A percentile compares a stretch with the other conserved stretches of the same genome.
Evolutionary conservation across 2,888 invertebrate genomes (phyloP).

Genomic region (Apodemia mormo): DNA sequence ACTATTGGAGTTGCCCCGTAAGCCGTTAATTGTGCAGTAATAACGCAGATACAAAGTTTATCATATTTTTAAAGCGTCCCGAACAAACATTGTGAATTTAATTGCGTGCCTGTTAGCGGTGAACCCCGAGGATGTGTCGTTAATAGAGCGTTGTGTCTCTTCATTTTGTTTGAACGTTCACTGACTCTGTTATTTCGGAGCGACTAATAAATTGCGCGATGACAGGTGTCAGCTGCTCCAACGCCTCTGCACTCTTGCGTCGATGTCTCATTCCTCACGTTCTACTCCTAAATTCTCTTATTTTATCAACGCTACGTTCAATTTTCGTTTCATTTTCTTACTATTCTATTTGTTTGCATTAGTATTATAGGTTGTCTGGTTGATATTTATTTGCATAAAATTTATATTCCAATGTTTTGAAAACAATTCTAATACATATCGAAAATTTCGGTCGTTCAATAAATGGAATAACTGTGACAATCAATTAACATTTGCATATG

Average conservation of each 20-base stretch:
- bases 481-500: too few relatives aligned
- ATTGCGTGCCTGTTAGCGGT: conserved; percentile 63
- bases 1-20: not conserved
- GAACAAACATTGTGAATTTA: conserved; percentile 55
- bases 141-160: conserved; percentile 77
- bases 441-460: too few relatives aligned
- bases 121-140: conserved; percentile 68
- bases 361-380: conserved; percentile 54
- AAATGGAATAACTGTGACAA: too few relatives aligned
- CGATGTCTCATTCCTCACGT: conserved; percentile 81
- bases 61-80: conserved; percentile 33
- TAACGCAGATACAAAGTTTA: conserved; percentile 35
- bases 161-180: conserved; percentile 78
- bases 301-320: conserved; percentile 80
- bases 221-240: conserved; percentile 81
- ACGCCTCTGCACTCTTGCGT: conserved; percentile 81
- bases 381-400: conserved; percentile 43
- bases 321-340: conserved; percentile 74
- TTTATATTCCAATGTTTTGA: conserved; percentile 19
- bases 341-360: conserved; percentile 69
- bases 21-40: conserved; percentile 41
- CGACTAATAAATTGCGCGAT: conserved; percentile 80
- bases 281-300: conserved; percentile 79
- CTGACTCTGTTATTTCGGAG: conserved; percentile 79
- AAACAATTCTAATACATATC: too few relatives aligned